Conservation (phyloP, 2,113 vertebrate genomes). For the Macaca nemestrina region DNA sequence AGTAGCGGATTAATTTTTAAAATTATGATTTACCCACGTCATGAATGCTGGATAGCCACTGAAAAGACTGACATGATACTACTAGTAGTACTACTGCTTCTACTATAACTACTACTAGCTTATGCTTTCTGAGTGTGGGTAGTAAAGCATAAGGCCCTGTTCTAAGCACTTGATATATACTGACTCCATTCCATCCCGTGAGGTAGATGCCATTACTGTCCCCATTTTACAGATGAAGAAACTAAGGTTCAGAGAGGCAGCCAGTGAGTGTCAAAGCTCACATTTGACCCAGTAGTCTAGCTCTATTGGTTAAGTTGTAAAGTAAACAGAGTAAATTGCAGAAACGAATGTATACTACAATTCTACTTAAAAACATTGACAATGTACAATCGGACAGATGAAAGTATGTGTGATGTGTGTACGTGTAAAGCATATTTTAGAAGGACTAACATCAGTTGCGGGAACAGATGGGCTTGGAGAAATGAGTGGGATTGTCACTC, state of each 20-base stretch:
- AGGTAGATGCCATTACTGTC: not conserved
- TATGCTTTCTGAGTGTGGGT: not conserved
- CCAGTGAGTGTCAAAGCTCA: not conserved
- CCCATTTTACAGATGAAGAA: not conserved
- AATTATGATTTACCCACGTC: too few species aligned
- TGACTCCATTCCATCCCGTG: not conserved
- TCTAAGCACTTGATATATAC: not conserved
- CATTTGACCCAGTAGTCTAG: not conserved
- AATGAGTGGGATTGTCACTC: not conserved
- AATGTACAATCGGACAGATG: not conserved
- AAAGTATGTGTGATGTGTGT: not conserved
- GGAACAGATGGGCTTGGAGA: conserved; percentile 24
- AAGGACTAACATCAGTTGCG: not conserved
- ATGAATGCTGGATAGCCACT: not conserved
- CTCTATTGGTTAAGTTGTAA: not conserved
- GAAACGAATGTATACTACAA: not conserved
- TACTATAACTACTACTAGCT: not conserved
- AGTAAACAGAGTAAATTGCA: not conserved
- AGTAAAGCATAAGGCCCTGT: not conserved
- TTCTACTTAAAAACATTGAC: not conserved
- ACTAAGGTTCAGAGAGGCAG: not conserved
- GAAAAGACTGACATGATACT: not conserved
- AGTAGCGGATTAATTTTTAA: not conserved
- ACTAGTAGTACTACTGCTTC: too few species aligned
- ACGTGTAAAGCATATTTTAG: not conserved